Base-by-base conservation (phyloP, 2,113 vertebrate species). In the Phyllopteryx taeniolatus region DNA sequence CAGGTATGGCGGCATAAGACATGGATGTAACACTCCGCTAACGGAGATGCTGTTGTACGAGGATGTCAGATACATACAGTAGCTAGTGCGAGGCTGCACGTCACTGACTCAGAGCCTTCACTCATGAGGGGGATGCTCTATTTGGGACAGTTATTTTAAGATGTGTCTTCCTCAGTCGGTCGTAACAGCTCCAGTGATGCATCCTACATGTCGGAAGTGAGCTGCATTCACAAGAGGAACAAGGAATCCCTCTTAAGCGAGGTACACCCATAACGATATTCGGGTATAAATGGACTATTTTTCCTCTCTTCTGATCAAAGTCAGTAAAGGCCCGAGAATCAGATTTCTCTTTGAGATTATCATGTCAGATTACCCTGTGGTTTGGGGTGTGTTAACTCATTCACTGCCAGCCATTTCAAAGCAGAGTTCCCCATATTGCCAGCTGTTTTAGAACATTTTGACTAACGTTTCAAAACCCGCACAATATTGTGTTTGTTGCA, bases 71-170 rank as follows among this genome's bases (percentile, higher is more conserved):
- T 8, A 54, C 33, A 54, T 22, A 54, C 20, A 22, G 53, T 15
- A 17, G 74, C 74, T 71, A 72, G 11, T 62, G 68, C 39, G 76
- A 79, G 75, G 77, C 74, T 56, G 71, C 42, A 47, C 65, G 66
- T 77, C 66, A 64, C 74, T 79, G 71, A 71, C 64, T 72, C 43
- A 51, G 67, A 81, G 80, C 33, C 49, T 72, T 81, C 69, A 82
- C 63, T 85, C 78, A 75, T 42, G 47, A 67, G 76, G 77, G 76
- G 74, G 79, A 81, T 70, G 76, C 85, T 77, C 81, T 85, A 89
- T 85, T 80, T 89, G 83, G 88, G 86, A 80, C 89, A 85, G 85
- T 80, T 88, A 88, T 88, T 89, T 89, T 84, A 68, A 67, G 89
- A 68, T 27, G 47, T 31, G 51, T 81, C 57, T 62, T 71, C 74